These are phyloP conservation scores for Lepilemur ruficaudatus DNA, from an alignment of 2,797 vertebrate species.

Conservation along the genomic window DNA sequence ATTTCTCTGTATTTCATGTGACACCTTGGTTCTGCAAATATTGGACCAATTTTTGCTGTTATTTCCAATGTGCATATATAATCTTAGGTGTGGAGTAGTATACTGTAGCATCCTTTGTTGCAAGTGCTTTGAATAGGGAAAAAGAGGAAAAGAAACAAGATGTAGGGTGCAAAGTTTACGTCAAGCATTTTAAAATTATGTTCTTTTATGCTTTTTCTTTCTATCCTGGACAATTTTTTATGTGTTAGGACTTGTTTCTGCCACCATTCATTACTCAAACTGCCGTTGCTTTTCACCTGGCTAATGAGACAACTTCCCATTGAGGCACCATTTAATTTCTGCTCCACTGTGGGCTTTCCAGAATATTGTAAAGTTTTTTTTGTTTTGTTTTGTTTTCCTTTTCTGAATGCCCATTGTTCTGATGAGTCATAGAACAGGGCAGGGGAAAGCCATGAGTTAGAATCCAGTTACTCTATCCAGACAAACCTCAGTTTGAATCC, in stretches of 20 bases:
- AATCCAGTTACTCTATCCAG: neutral
- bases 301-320: neutral
- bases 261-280: neutral
- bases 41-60: neutral
- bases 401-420: neutral
- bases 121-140: neutral
- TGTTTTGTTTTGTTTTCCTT: neutral
- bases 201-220: neutral
- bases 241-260: neutral
- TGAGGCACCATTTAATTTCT: neutral
- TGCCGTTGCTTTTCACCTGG: neutral
- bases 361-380: neutral
- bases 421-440: neutral
- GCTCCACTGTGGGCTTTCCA: neutral
- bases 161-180: neutral
- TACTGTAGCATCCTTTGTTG: neutral
- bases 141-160: neutral
- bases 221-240: neutral
- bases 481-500: neutral
- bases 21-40: neutral
- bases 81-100: neutral
- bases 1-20: neutral
- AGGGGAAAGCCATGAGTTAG: neutral
- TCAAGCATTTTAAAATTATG: neutral
- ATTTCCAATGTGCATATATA: neutral